Conservation (phyloP, 2,797 vertebrate genomes). For the Valencia hispanica region DNA sequence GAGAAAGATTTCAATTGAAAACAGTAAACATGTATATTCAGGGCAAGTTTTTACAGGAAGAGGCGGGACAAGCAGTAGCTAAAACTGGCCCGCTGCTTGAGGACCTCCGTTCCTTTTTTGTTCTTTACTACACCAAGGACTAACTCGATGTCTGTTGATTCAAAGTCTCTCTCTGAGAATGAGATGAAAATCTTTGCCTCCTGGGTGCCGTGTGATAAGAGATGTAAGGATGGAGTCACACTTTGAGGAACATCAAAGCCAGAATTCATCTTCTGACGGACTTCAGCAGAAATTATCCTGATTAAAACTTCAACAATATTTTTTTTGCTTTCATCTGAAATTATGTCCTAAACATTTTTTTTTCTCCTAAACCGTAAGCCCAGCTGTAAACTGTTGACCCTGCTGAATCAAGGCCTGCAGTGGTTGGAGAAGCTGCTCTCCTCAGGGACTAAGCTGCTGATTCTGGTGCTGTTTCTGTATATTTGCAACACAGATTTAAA, state of each 20-base stretch:
- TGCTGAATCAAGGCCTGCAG: not conserved
- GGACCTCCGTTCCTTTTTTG: not conserved
- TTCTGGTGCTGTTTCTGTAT: conserved; percentile 12
- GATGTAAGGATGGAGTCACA: conserved; percentile 8
- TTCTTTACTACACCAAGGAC: not conserved
- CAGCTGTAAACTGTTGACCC: conserved; percentile 9
- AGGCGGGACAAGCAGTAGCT: not conserved
- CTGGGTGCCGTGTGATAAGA: conserved; percentile 8
- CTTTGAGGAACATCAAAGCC: conserved; percentile 31
- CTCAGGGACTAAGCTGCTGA: conserved; percentile 18
- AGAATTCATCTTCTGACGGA: not conserved
- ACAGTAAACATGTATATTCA: not conserved
- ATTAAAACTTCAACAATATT: conserved; percentile 32
- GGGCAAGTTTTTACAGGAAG: not conserved
- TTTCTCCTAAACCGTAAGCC: not conserved
- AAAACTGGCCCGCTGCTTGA: not conserved
- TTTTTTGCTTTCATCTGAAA: conserved; percentile 2
- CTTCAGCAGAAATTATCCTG: conserved; percentile 7
- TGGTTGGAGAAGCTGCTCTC: not conserved
- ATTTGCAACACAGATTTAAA: not conserved
- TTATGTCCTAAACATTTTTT: not conserved
- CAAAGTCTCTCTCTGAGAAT: not conserved
- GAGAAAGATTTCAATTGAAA: not conserved
- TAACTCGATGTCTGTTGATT: not conserved
- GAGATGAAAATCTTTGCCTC: not conserved